Conservation (phyloP, 2,888 invertebrate species). For the Pomacea canaliculata region DNA sequence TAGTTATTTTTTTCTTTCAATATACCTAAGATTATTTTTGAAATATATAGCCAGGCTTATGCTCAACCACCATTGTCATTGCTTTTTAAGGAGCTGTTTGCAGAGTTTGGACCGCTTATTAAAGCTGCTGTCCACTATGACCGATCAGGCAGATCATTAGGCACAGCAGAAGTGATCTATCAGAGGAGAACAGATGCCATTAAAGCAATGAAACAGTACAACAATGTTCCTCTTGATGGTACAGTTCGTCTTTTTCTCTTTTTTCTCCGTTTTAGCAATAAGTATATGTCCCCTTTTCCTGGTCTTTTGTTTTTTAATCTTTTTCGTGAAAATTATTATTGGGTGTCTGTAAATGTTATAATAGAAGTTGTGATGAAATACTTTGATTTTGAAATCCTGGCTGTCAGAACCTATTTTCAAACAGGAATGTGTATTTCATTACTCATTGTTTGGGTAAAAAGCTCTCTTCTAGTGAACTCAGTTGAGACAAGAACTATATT, state of each 20-base stretch:
- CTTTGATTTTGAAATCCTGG: too few relatives aligned
- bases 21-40: too few relatives aligned
- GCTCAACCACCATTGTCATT: not conserved
- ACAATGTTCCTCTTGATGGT: conserved; percentile 96
- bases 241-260: conserved; percentile 36
- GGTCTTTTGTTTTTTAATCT: too few relatives aligned
- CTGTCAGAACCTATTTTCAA: too few relatives aligned
- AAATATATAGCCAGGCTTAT: too few relatives aligned
- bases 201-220: conserved; percentile 92
- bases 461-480: too few relatives aligned
- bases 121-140: conserved; percentile 98
- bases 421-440: not conserved
- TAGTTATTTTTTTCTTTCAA: too few relatives aligned
- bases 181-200: conserved; percentile 93
- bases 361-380: not conserved
- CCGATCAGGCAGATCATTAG: conserved; percentile 93
- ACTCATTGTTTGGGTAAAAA: conserved; percentile 5
- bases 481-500: too few relatives aligned
- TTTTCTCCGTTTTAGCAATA: not conserved
- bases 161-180: conserved; percentile 97
- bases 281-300: too few relatives aligned
- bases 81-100: conserved; percentile 84
- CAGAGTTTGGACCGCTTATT: conserved; percentile 94
- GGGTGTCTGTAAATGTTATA: too few relatives aligned
- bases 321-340: too few relatives aligned